These are phyloP conservation scores for Neostethus bicornis DNA, from an alignment of 2,797 vertebrate species.

Conservation along the genomic window DNA sequence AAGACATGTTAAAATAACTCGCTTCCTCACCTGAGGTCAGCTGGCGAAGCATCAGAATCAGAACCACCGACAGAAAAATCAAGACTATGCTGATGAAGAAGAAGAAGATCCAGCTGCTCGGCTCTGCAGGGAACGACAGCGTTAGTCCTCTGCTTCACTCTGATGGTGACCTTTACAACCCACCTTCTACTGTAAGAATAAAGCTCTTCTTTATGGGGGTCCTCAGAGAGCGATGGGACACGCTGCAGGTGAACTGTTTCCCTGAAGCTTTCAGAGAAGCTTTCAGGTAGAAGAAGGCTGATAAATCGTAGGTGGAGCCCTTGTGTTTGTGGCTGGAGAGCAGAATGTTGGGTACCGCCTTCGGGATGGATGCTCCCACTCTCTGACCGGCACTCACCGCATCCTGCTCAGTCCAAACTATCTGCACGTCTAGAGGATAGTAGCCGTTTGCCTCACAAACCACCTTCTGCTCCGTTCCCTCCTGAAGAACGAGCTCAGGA, in stretches of 20 bases:
- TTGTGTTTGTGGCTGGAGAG: conserved; percentile 77
- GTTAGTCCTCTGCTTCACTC: conserved; percentile 41
- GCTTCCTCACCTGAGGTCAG: conserved; percentile 60
- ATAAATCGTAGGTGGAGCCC: conserved; percentile 76
- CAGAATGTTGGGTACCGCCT: conserved; percentile 64
- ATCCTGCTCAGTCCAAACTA: conserved; percentile 73
- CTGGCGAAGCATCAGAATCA: conserved; percentile 37
- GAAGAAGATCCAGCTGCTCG: conserved; percentile 37
- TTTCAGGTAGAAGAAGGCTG: conserved; percentile 78
- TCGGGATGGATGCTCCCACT: conserved; percentile 66
- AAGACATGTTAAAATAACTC: background rate
- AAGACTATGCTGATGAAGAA: conserved; percentile 10
- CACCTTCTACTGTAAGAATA: conserved; percentile 68
- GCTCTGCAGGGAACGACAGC: conserved; percentile 55
- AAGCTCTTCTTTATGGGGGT: conserved; percentile 78
- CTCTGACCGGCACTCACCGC: conserved; percentile 18
- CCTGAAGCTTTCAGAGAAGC: conserved; percentile 61
- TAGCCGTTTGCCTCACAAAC: conserved; percentile 70
- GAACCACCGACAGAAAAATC: conserved; percentile 21
- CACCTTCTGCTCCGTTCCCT: conserved; percentile 74
- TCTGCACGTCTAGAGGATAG: conserved; percentile 81
- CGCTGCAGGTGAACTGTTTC: conserved; percentile 74
- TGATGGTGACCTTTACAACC: conserved; percentile 42
- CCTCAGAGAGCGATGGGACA: conserved; percentile 75
- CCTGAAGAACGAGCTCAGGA: conserved; percentile 54